These are phyloP conservation scores for Listronotus bonariensis DNA, from an alignment of 1,140 invertebrate genomes.

Conservation along the genomic window DNA sequence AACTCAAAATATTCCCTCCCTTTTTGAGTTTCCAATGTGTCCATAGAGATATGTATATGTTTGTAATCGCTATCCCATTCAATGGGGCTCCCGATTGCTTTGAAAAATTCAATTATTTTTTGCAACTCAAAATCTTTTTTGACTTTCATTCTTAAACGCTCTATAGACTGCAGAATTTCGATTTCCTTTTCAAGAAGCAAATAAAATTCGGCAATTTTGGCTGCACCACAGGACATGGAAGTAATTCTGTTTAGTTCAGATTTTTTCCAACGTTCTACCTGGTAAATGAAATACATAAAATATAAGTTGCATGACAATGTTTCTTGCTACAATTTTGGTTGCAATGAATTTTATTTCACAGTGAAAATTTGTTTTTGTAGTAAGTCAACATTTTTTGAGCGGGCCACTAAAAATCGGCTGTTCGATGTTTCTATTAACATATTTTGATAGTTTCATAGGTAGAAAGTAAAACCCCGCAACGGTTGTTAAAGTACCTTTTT, in stretches of 20 bases:
- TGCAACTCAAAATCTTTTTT: constrained; percentile 60
- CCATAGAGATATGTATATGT: constrained; percentile 64
- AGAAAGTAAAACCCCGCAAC: no score
- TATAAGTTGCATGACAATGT: no score
- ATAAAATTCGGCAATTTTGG: constrained; percentile 65
- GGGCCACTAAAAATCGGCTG: no score
- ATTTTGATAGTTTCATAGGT: no score
- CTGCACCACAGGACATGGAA: constrained; percentile 61
- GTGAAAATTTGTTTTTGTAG: no score
- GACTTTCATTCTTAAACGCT: constrained; percentile 62
- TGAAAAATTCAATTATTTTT: constrained; percentile 63
- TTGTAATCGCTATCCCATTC: constrained; percentile 65
- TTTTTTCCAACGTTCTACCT: constrained; percentile 66
- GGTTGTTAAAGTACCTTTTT: no score
- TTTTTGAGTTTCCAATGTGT: constrained; percentile 68
- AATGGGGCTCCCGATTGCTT: constrained; percentile 64
- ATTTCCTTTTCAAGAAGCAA: constrained; percentile 68
- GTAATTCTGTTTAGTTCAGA: constrained; percentile 64
- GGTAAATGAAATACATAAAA: no score
- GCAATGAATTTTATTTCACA: no score
- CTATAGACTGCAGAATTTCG: constrained; percentile 64
- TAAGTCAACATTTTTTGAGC: no score
- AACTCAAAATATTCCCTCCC: constrained; percentile 65
- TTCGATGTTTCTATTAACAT: no score
- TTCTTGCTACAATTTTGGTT: no score